A percentile compares a stretch with the other conserved stretches of the same genome.
phyloP scores from a whole-genome alignment of 1,140 invertebrate species.

The Cydia amplana region DNA sequence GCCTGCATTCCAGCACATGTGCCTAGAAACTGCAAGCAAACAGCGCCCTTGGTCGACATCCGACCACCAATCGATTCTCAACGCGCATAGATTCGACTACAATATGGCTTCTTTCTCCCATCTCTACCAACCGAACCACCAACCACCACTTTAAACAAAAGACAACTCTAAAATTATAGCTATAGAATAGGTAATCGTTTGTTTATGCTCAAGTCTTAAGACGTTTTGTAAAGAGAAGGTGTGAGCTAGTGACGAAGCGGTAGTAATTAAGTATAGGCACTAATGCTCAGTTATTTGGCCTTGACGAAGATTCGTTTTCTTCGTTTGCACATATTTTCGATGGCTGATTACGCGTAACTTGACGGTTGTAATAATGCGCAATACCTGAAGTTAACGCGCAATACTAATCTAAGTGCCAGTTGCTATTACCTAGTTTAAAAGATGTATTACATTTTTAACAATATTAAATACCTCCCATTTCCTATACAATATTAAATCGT shows the following conservation, averaged over 20 bases:
- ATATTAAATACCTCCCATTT: too few species aligned
- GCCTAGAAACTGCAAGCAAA: not conserved
- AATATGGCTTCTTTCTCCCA: not conserved
- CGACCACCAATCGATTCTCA: constrained; percentile 1
- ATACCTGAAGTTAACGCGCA: not conserved
- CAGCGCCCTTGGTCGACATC: constrained; percentile 11
- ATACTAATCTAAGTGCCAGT: too few species aligned
- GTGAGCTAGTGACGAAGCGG: constrained; percentile 8
- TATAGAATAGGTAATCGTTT: not conserved
- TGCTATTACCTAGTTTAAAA: too few species aligned
- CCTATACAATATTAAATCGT: too few species aligned
- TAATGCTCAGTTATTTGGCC: constrained; percentile 2
- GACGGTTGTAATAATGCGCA: not conserved
- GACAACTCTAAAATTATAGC: not conserved
- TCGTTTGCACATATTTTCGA: not conserved
- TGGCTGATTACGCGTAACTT: constrained; percentile 1
- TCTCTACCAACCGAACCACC: not conserved
- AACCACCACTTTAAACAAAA: not conserved
- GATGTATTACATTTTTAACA: too few species aligned
- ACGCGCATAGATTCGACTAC: constrained; percentile 16
- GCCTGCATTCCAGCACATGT: constrained; percentile 3
- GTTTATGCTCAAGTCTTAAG: not conserved
- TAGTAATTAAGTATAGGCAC: constrained; percentile 12
- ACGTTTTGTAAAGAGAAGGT: not conserved
- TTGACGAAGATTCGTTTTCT: constrained; percentile 14